These are phyloP conservation scores for Ceratothoa steindachneri DNA, from an alignment of 2,888 invertebrate species.

Conservation along the genomic window DNA sequence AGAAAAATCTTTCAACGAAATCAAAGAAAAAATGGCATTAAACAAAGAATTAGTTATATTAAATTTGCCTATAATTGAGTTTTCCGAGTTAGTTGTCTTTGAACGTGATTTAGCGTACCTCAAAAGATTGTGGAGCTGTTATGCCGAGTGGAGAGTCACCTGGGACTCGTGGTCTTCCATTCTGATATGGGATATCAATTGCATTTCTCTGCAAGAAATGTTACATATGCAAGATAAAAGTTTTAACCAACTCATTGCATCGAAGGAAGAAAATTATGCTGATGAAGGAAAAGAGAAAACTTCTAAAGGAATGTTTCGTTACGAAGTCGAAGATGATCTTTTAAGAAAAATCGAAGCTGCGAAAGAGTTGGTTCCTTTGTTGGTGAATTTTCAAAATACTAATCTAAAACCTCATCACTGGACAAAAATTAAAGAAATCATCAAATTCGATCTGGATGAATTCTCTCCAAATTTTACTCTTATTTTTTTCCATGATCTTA, in stretches of 20 bases:
- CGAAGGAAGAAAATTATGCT: background rate
- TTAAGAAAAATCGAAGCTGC: conserved; percentile 24
- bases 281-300: background rate
- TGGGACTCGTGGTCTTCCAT: conserved; percentile 34
- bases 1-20: conserved; percentile 23
- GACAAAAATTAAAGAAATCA: conserved; percentile 25
- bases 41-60: conserved; percentile 25
- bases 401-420: conserved; percentile 38
- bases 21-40: conserved; percentile 21
- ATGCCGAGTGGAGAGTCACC: conserved; percentile 29
- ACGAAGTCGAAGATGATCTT: conserved; percentile 34
- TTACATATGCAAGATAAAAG: conserved; percentile 23
- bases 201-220: conserved; percentile 29
- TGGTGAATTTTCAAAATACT: conserved; percentile 35
- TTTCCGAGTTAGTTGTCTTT: conserved; percentile 23
- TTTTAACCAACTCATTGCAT: conserved; percentile 19
- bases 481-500: conserved; percentile 29
- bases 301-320: conserved; percentile 18
- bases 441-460: conserved; percentile 27
- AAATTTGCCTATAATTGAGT: conserved; percentile 27
- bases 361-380: conserved; percentile 30
- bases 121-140: conserved; percentile 29
- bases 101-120: conserved; percentile 24
- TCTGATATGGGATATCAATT: conserved; percentile 32
- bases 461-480: conserved; percentile 32